Evolutionary conservation across 1,140 invertebrate genomes (phyloP).

Genomic region (Goniozus legneri): DNA sequence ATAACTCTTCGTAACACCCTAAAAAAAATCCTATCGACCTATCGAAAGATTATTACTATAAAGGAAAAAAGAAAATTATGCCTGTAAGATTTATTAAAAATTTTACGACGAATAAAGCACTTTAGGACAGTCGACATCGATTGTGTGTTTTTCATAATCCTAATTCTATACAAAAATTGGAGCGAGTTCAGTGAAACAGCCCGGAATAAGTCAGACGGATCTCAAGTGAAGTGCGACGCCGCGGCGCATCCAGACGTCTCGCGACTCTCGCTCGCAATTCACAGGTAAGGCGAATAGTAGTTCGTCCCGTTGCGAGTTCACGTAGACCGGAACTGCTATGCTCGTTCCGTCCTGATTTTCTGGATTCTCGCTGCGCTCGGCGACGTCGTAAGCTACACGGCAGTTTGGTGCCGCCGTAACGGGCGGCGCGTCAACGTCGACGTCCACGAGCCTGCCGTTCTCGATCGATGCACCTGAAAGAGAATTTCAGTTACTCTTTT

Average conservation of each 20-base stretch:
- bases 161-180: no score
- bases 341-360: slow-evolving; percentile 12
- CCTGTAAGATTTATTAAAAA: slow-evolving; percentile 40
- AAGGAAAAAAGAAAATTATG: no score
- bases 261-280: slow-evolving; percentile 28
- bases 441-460: slow-evolving; percentile 35
- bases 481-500: not conserved
- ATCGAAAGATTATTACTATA: no score
- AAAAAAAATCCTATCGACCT: no score
- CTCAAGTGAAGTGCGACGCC: slow-evolving; percentile 42
- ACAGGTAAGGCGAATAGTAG: slow-evolving; percentile 44
- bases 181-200: no score
- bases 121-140: slow-evolving; percentile 31
- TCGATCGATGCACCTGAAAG: slow-evolving; percentile 40
- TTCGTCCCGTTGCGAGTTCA: slow-evolving; percentile 31
- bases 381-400: slow-evolving; percentile 15
- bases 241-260: slow-evolving; percentile 39
- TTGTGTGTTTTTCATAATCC: no score
- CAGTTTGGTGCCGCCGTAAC: slow-evolving; percentile 36
- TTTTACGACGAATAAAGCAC: slow-evolving; percentile 46
- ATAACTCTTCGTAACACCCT: no score
- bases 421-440: slow-evolving; percentile 37
- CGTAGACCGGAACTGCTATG: slow-evolving; percentile 40
- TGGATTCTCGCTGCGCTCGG: not conserved
- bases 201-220: no score